A percentile compares a stretch with the other conserved stretches of the same genome.
Conservation (phyloP, 2,113 vertebrate species). For the Oryzias melastigma region DNA sequence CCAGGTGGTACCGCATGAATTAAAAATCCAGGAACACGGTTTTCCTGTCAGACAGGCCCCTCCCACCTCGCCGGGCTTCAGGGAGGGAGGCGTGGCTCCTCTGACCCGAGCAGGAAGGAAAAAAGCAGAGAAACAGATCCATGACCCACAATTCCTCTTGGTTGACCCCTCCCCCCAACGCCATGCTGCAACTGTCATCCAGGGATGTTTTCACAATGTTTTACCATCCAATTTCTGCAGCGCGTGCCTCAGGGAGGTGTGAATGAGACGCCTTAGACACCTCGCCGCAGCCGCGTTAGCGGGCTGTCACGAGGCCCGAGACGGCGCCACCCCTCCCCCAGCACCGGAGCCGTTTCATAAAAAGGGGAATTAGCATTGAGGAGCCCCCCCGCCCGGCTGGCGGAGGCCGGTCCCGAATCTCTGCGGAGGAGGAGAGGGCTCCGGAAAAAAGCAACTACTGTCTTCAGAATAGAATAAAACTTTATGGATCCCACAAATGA, state of each 20-base stretch:
- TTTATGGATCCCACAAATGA: no score
- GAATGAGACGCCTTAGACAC: slow-evolving; percentile 77
- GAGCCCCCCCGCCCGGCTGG: slow-evolving; percentile 59
- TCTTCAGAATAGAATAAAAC: no score
- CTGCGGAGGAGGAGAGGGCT: no score
- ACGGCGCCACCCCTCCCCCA: slow-evolving; percentile 9
- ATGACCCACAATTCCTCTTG: slow-evolving; percentile 45
- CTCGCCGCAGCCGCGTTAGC: slow-evolving; percentile 70
- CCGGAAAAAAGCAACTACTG: no score
- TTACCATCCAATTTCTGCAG: slow-evolving; percentile 60
- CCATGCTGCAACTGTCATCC: slow-evolving; percentile 57
- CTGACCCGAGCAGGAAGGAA: slow-evolving; percentile 55
- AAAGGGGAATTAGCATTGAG: slow-evolving; percentile 69
- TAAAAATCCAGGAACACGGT: slow-evolving; percentile 96
- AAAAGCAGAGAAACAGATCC: slow-evolving; percentile 42
- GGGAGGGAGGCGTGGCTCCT: slow-evolving; percentile 74
- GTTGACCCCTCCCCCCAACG: slow-evolving; percentile 24
- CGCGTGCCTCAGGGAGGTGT: slow-evolving; percentile 72
- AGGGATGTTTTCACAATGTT: slow-evolving; percentile 77
- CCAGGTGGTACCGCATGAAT: slow-evolving; percentile 91
- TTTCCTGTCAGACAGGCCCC: slow-evolving; percentile 85
- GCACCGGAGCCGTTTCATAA: slow-evolving; percentile 40
- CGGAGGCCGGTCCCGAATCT: not conserved
- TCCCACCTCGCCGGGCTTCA: slow-evolving; percentile 74
- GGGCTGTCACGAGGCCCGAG: slow-evolving; percentile 71